Percentiles rank a stretch among this genome's conserved stretches.
These are phyloP conservation scores for Ophraella communa DNA, from an alignment of 2,888 invertebrate genomes.

Conservation along the genomic window DNA sequence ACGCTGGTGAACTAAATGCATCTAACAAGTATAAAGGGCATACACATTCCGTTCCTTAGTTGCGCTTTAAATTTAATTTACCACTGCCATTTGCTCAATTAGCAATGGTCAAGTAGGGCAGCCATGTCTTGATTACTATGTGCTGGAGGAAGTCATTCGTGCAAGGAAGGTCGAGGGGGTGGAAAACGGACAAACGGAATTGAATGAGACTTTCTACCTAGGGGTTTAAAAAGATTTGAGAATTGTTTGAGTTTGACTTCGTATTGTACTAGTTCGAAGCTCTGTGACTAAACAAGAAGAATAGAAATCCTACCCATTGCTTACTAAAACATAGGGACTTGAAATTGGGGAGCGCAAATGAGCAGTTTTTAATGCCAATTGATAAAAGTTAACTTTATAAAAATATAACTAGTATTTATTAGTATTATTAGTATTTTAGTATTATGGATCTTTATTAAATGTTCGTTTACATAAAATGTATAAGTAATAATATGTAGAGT, in stretches of 20 bases:
- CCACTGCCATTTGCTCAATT: constrained; percentile 32
- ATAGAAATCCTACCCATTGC: constrained; percentile 1
- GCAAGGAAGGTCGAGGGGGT: constrained; percentile 9
- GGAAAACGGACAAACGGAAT: constrained; percentile 12
- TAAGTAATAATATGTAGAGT: too few species aligned
- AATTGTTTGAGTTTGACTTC: constrained; percentile 17
- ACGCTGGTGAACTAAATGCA: constrained; percentile 3
- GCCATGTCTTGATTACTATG: constrained; percentile 31
- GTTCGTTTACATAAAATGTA: too few species aligned
- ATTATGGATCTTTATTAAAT: too few species aligned
- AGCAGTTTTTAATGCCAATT: background rate
- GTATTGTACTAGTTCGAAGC: constrained; percentile 12
- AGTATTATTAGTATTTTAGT: too few species aligned
- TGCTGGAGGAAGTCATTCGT: constrained; percentile 16
- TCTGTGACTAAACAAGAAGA: constrained; percentile 19
- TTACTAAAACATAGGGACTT: too few species aligned
- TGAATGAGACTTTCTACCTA: constrained; percentile 4
- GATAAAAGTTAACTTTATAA: too few species aligned
- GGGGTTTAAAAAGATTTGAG: constrained; percentile 10
- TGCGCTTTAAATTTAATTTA: constrained; percentile 29
- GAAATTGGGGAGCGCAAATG: background rate
- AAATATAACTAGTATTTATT: too few species aligned
- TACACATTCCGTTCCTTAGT: constrained; percentile 23
- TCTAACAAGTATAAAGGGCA: constrained; percentile 10
- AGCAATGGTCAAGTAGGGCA: constrained; percentile 32